A percentile compares a stretch with the other conserved stretches of the same genome.
phyloP scores from a whole-genome alignment of 1,140 invertebrate species.

The Magallana gigas region DNA sequence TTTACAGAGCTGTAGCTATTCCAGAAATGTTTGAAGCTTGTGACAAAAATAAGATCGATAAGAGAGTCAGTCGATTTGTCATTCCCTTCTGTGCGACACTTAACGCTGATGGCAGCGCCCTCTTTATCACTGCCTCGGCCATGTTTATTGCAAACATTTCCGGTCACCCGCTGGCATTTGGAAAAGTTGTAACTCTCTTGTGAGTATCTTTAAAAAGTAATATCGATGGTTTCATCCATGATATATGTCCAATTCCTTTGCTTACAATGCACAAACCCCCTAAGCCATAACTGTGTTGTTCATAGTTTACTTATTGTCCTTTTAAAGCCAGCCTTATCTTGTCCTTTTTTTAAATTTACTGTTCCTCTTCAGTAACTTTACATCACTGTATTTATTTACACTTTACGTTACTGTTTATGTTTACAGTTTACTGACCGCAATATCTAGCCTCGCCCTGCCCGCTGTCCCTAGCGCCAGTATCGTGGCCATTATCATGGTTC shows the following conservation, averaged over 20 bases:
- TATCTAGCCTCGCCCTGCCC: conserved; percentile 61
- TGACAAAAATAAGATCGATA: conserved; percentile 66
- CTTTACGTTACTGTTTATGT: background rate
- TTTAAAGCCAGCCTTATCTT: no score
- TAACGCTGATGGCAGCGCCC: conserved; percentile 96
- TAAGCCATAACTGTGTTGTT: no score
- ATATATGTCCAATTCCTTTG: no score
- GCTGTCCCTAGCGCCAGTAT: conserved; percentile 66
- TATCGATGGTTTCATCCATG: no score
- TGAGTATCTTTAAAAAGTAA: conserved; percentile 70
- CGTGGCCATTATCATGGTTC: conserved; percentile 65
- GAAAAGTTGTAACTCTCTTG: conserved; percentile 79
- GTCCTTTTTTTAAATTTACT: no score
- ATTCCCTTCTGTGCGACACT: conserved; percentile 94
- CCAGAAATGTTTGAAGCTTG: conserved; percentile 71
- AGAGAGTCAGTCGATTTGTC: conserved; percentile 84
- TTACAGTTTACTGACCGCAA: conserved; percentile 61
- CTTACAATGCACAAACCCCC: no score
- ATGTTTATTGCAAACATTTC: conserved; percentile 97
- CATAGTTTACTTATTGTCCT: no score
- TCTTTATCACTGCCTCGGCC: conserved; percentile 92
- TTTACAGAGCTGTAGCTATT: conserved; percentile 71
- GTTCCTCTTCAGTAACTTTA: no score
- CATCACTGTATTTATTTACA: conserved; percentile 75
- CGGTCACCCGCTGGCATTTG: conserved; percentile 86